Percentiles rank a stretch among this genome's conserved stretches.
phyloP scores from a whole-genome alignment of 2,113 vertebrate genomes.

The Acanthisitta chloris region DNA sequence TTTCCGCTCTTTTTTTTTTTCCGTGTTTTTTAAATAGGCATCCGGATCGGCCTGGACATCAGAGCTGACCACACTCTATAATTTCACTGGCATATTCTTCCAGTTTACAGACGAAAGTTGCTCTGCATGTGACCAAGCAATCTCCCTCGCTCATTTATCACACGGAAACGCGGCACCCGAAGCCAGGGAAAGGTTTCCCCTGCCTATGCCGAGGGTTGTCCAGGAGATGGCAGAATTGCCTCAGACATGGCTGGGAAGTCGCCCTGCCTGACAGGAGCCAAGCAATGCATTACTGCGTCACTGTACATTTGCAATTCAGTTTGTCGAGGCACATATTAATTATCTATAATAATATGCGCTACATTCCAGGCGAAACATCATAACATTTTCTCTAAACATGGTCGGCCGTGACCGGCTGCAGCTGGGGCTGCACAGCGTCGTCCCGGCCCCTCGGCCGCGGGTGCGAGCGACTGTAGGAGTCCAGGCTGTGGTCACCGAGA shows the following conservation, averaged over 20 bases:
- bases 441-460: not conserved
- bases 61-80: not conserved
- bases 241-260: constrained; percentile 7
- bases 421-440: not conserved
- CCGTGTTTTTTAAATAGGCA: not conserved
- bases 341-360: not conserved
- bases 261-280: not conserved
- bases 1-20: not conserved
- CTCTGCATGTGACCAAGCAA: not conserved
- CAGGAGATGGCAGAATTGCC: constrained; percentile 79
- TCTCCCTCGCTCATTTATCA: not conserved
- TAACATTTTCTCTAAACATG: rapidly evolving
- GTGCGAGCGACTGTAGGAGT: too few species aligned
- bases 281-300: not conserved
- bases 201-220: constrained; percentile 49
- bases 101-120: not conserved
- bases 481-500: not conserved
- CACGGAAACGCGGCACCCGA: not conserved
- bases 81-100: not conserved
- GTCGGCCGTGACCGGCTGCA: not conserved
- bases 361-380: not conserved
- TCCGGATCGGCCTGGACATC: not conserved
- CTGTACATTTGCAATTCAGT: not conserved
- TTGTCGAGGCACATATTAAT: not conserved
- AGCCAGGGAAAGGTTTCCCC: not conserved